Percentiles rank a stretch among this genome's conserved stretches.
Conservation (phyloP, 2,888 invertebrate genomes). For the Craniophora ligustri region DNA sequence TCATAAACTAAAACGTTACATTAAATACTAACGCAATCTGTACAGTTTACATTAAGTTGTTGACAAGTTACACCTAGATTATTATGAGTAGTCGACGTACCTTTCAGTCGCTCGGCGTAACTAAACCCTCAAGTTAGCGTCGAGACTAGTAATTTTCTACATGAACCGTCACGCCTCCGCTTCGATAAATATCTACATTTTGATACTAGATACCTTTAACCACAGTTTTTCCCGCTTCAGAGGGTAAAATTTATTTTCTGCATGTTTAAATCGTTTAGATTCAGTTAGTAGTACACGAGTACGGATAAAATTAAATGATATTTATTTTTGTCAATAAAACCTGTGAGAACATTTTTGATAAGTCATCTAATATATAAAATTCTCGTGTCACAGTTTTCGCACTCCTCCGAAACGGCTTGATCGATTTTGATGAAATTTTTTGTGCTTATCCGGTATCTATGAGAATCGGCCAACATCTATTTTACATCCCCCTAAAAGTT, state of each 20-base stretch:
- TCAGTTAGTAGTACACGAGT: no score
- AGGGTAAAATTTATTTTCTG: background rate
- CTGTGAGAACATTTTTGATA: no score
- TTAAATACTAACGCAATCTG: constrained; percentile 16
- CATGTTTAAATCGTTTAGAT: no score
- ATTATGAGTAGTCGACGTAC: constrained; percentile 42
- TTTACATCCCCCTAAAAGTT: no score
- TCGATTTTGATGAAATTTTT: no score
- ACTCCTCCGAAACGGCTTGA: no score
- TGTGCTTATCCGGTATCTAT: no score
- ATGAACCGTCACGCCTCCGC: constrained; percentile 45
- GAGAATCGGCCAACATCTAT: no score
- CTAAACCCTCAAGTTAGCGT: constrained; percentile 47
- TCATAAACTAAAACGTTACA: constrained; percentile 5
- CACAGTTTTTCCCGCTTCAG: background rate
- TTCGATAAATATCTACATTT: constrained; percentile 44
- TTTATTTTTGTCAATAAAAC: no score
- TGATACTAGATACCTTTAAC: constrained; percentile 5
- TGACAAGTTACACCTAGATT: constrained; percentile 35
- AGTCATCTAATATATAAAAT: no score
- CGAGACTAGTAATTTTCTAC: constrained; percentile 55
- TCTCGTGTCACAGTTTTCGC: no score
- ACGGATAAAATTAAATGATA: no score
- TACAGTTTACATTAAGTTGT: constrained; percentile 22
- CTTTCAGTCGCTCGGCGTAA: constrained; percentile 46